Percentiles rank a stretch among this genome's conserved stretches.
phyloP scores from a whole-genome alignment of 2,113 vertebrate species.

The Eolophus roseicapilla region DNA sequence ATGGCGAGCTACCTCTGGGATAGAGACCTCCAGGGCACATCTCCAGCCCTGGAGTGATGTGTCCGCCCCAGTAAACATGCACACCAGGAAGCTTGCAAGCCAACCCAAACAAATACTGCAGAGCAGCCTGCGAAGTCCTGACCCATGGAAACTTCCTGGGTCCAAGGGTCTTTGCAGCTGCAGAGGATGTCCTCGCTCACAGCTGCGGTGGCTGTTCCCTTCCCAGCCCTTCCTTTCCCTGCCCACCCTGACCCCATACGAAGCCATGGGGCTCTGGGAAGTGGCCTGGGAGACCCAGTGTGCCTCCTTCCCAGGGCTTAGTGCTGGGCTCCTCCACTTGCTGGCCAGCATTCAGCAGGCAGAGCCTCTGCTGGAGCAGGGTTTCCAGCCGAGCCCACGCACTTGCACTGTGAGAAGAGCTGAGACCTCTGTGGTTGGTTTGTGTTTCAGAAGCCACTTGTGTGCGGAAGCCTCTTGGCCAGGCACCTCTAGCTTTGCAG shows the following conservation, averaged over 20 bases:
- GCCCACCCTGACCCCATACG: not conserved
- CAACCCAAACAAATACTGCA: slow-evolving; percentile 57
- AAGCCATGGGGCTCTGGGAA: not conserved
- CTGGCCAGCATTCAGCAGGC: slow-evolving; percentile 5
- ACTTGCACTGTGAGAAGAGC: slow-evolving; percentile 27
- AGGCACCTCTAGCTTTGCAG: slow-evolving; percentile 13
- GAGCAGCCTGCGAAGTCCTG: slow-evolving; percentile 19
- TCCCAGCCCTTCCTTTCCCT: slow-evolving; percentile 30
- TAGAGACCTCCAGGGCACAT: not conserved
- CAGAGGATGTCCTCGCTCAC: not conserved
- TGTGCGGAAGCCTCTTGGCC: slow-evolving; percentile 52
- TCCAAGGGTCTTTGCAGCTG: slow-evolving; percentile 35
- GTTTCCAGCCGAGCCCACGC: slow-evolving; percentile 41
- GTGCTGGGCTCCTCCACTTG: rapidly evolving
- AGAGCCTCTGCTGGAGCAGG: not conserved
- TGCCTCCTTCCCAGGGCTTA: slow-evolving; percentile 28
- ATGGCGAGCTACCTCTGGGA: not conserved
- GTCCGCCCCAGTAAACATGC: not conserved
- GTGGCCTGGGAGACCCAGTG: not conserved
- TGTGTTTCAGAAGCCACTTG: slow-evolving; percentile 56
- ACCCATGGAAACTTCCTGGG: slow-evolving; percentile 58
- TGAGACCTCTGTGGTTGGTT: slow-evolving; percentile 55
- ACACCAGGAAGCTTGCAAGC: not conserved
- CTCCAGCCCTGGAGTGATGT: slow-evolving; percentile 14
- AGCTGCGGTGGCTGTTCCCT: slow-evolving; percentile 16